A percentile compares a stretch with the other conserved stretches of the same genome.
phyloP scores from a whole-genome alignment of 1,140 invertebrate genomes.

The Brachionus manjavacas region DNA sequence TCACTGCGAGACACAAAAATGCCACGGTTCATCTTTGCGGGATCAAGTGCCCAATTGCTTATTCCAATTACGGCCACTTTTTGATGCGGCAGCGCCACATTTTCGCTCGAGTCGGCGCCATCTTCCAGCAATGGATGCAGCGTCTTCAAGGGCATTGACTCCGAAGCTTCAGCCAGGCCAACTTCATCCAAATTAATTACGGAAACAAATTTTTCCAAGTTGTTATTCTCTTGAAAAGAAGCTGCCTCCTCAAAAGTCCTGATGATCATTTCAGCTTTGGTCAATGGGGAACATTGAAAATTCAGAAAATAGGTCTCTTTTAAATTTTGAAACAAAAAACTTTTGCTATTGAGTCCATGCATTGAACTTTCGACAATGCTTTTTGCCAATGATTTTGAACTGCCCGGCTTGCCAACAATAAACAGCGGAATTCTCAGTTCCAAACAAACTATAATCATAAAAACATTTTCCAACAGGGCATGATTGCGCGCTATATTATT shows the following conservation, averaged over 20 bases:
- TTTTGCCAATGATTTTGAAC: slow-evolving; percentile 52
- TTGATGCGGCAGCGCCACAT: not conserved
- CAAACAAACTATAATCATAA: slow-evolving; percentile 52
- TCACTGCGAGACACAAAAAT: slow-evolving; percentile 51
- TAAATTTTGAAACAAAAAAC: slow-evolving; percentile 47
- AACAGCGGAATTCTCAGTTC: slow-evolving; percentile 51
- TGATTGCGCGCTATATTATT: slow-evolving; percentile 51
- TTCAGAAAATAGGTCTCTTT: slow-evolving; percentile 49
- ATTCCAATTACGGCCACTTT: slow-evolving; percentile 54
- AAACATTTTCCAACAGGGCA: slow-evolving; percentile 52
- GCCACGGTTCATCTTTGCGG: slow-evolving; percentile 53
- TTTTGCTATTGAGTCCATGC: slow-evolving; percentile 47
- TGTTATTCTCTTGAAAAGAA: slow-evolving; percentile 49
- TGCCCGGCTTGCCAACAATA: slow-evolving; percentile 53
- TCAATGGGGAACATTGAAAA: slow-evolving; percentile 52
- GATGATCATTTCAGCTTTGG: slow-evolving; percentile 51
- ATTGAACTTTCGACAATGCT: slow-evolving; percentile 51
- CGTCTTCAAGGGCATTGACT: slow-evolving; percentile 52
- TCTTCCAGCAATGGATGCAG: slow-evolving; percentile 46
- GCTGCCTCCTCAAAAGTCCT: slow-evolving; percentile 50
- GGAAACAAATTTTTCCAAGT: slow-evolving; percentile 49
- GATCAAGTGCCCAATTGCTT: slow-evolving; percentile 54
- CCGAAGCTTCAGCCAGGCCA: slow-evolving; percentile 51
- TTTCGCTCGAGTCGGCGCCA: slow-evolving; percentile 41
- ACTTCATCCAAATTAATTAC: slow-evolving; percentile 54